Percentiles rank a stretch among this genome's conserved stretches.
Evolutionary conservation across 2,797 vertebrate genomes (phyloP).

Genomic region (Takifugu ocellatus): DNA sequence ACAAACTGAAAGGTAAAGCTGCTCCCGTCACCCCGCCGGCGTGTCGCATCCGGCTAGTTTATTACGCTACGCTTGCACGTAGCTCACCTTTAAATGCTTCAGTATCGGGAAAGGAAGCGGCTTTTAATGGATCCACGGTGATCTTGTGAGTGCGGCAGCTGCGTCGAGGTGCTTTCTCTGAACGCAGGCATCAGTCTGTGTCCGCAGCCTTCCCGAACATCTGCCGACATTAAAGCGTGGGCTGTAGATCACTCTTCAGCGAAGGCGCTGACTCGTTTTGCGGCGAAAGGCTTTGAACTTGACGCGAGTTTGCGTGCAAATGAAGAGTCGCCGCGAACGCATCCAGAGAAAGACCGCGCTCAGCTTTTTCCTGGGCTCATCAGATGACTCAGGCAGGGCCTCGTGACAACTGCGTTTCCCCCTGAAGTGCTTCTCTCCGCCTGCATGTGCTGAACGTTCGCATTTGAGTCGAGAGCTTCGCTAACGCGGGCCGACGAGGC

Average conservation of each 20-base stretch:
- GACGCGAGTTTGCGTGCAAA: conserved; percentile 35
- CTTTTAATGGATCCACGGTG: conserved; percentile 1
- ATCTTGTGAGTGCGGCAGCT: neutral
- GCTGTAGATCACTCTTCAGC: conserved; percentile 27
- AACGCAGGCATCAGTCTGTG: neutral
- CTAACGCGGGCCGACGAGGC: neutral
- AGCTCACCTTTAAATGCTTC: neutral
- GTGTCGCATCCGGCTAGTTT: too few species aligned
- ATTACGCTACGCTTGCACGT: too few species aligned
- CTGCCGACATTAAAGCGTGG: conserved; percentile 16
- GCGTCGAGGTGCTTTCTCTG: conserved; percentile 1
- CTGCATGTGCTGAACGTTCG: conserved; percentile 1
- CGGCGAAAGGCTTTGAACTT: conserved; percentile 20
- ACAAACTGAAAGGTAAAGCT: conserved; percentile 93
- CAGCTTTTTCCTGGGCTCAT: conserved; percentile 23
- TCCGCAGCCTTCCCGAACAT: conserved; percentile 9
- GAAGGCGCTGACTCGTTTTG: conserved; percentile 29
- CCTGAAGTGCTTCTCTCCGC: conserved; percentile 7
- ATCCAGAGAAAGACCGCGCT: conserved; percentile 9
- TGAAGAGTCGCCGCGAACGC: conserved; percentile 25
- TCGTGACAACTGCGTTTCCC: conserved; percentile 11
- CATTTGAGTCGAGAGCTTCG: conserved; percentile 1
- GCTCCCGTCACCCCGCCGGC: neutral
- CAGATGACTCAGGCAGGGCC: conserved; percentile 17
- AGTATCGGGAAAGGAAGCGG: conserved; percentile 9